These are phyloP conservation scores for Pitta sordida DNA, from an alignment of 2,113 vertebrate genomes.

Conservation along the genomic window DNA sequence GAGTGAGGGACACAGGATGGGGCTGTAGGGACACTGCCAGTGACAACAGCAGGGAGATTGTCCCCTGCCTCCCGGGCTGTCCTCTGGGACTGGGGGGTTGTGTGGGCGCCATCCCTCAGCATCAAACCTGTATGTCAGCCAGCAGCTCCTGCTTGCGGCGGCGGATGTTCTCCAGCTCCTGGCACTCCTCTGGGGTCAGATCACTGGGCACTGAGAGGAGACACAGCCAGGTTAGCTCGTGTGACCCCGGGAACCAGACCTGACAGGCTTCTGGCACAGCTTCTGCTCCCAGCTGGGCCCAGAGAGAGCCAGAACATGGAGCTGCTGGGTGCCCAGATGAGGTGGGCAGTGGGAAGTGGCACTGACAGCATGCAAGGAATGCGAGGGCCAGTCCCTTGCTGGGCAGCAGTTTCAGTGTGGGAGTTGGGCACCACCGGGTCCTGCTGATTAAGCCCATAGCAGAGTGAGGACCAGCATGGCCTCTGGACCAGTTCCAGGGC, in stretches of 20 bases:
- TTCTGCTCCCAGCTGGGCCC: neutral
- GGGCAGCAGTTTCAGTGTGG: neutral
- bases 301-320: accelerated
- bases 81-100: neutral
- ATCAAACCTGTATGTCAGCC: constrained; percentile 93
- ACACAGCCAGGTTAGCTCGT: accelerated
- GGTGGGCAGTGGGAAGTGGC: neutral
- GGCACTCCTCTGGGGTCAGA: constrained; percentile 92
- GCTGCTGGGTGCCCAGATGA: neutral
- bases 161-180: constrained; percentile 95
- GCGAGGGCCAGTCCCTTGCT: neutral
- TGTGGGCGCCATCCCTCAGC: neutral
- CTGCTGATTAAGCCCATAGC: neutral
- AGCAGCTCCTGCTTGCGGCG: constrained; percentile 95
- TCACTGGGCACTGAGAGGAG: constrained; percentile 86
- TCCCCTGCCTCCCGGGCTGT: neutral
- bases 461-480: accelerated
- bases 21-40: neutral
- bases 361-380: neutral
- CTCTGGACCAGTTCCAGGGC: neutral
- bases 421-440: neutral
- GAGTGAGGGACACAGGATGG: neutral
- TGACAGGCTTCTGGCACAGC: neutral
- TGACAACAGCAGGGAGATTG: neutral
- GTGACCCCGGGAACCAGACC: neutral